Evolutionary conservation across 2,888 invertebrate species (phyloP).

Genomic region (Brachypterus glaber): DNA sequence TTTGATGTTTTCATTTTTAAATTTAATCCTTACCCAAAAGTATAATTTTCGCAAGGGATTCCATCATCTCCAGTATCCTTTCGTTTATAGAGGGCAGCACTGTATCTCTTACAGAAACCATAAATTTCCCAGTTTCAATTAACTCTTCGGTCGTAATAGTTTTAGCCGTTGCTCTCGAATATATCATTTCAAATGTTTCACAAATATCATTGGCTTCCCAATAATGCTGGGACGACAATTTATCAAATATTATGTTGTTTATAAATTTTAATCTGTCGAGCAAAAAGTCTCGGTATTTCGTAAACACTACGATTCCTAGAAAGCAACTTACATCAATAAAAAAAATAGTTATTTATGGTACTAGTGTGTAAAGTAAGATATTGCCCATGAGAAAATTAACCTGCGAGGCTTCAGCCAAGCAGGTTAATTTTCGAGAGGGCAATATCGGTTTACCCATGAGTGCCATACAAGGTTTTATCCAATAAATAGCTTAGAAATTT

Average conservation of each 20-base stretch:
- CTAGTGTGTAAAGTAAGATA: too few species aligned
- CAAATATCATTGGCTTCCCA: constrained; percentile 58
- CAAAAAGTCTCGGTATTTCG: constrained; percentile 50
- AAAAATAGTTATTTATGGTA: too few species aligned
- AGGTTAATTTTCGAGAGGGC: too few species aligned
- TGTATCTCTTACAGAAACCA: constrained; percentile 63
- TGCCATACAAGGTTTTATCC: too few species aligned
- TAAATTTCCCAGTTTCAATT: constrained; percentile 67
- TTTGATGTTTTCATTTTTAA: too few species aligned
- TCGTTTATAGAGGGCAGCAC: constrained; percentile 58
- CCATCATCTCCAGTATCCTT: constrained; percentile 56
- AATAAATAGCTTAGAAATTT: background rate
- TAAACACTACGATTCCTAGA: constrained; percentile 51
- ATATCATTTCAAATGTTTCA: constrained; percentile 59
- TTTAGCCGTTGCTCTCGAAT: constrained; percentile 54
- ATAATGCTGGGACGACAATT: constrained; percentile 54
- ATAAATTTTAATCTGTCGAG: constrained; percentile 47
- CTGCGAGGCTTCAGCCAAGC: too few species aligned
- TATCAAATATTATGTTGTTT: constrained; percentile 50
- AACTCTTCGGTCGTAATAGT: constrained; percentile 73
- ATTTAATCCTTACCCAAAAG: too few species aligned
- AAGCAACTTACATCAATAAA: too few species aligned
- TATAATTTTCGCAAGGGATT: constrained; percentile 57
- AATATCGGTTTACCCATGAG: too few species aligned
- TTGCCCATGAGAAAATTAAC: too few species aligned